These are phyloP conservation scores for Drosophila prolongata DNA, from an alignment of 2,888 invertebrate species.

Conservation along the genomic window DNA sequence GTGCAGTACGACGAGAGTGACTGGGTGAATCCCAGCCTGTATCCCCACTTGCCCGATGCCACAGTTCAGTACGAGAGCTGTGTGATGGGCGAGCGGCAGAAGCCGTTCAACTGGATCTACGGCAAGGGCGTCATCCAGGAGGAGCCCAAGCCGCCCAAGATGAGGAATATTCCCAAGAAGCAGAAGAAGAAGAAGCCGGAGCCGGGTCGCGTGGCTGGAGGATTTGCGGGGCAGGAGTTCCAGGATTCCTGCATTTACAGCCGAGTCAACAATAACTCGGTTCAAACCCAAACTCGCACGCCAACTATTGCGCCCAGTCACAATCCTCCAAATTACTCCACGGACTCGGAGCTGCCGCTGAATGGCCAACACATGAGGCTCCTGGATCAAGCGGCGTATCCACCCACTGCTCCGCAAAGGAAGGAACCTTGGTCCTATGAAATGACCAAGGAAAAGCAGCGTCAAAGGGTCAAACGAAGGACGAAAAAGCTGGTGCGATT, in stretches of 20 bases:
- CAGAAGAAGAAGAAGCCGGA: conserved; percentile 21
- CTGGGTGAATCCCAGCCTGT: conserved; percentile 78
- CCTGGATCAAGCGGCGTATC: conserved; percentile 45
- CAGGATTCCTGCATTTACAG: conserved; percentile 10
- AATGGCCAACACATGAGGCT: conserved; percentile 38
- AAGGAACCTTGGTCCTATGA: conserved; percentile 19
- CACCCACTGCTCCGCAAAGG: conserved; percentile 35
- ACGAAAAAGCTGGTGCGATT: conserved; percentile 10
- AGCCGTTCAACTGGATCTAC: conserved; percentile 54
- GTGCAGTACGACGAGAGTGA: conserved; percentile 88
- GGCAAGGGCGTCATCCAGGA: conserved; percentile 62
- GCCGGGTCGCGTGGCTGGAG: conserved; percentile 39
- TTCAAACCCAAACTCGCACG: neutral
- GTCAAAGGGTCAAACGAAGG: neutral
- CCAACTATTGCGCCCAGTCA: neutral
- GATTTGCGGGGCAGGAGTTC: conserved; percentile 13
- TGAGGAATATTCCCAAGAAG: conserved; percentile 49
- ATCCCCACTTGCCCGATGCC: conserved; percentile 72
- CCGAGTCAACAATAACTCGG: neutral
- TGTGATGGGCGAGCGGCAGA: conserved; percentile 67
- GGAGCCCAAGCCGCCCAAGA: conserved; percentile 51
- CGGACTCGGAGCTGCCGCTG: conserved; percentile 22
- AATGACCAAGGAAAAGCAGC: conserved; percentile 1
- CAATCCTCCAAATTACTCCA: neutral
- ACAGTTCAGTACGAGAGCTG: conserved; percentile 73